A percentile compares a stretch with the other conserved stretches of the same genome.
These are phyloP conservation scores for Campoplex capitator DNA, from an alignment of 2,888 invertebrate genomes.

Conservation along the genomic window DNA sequence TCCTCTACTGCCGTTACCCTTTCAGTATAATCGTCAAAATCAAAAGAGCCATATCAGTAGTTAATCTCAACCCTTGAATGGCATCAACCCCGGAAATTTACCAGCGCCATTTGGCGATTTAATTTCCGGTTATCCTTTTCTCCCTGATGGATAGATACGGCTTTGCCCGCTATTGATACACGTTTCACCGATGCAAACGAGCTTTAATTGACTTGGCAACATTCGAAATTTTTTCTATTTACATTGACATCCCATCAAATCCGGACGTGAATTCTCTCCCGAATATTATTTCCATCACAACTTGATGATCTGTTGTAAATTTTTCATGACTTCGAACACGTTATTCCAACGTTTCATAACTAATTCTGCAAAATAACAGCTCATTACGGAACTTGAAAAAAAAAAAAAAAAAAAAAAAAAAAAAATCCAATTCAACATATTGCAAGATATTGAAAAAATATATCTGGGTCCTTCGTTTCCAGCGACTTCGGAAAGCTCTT, in stretches of 20 bases:
- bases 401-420: background rate
- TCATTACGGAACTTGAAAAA: background rate
- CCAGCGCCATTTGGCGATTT: constrained; percentile 1
- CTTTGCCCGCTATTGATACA: constrained; percentile 1
- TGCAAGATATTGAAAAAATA: no score
- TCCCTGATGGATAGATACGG: constrained; percentile 7
- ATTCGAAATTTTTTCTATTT: background rate
- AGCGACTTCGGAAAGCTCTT: no score
- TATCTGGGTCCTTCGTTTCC: no score
- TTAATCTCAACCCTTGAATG: constrained; percentile 15
- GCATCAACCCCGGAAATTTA: constrained; percentile 14
- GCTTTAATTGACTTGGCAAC: background rate
- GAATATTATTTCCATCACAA: background rate
- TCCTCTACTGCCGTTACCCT: background rate
- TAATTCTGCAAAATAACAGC: background rate
- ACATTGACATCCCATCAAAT: background rate
- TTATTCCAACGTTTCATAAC: background rate
- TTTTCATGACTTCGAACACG: no score
- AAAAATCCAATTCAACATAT: background rate
- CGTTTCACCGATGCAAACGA: constrained; percentile 4
- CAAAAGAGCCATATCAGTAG: background rate
- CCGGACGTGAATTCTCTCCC: background rate
- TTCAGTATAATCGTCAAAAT: background rate
- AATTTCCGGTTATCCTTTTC: constrained; percentile 22
- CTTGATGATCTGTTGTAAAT: background rate